phyloP scores from a whole-genome alignment of 2,888 invertebrate species.

The Neocrepidodera transversa region DNA sequence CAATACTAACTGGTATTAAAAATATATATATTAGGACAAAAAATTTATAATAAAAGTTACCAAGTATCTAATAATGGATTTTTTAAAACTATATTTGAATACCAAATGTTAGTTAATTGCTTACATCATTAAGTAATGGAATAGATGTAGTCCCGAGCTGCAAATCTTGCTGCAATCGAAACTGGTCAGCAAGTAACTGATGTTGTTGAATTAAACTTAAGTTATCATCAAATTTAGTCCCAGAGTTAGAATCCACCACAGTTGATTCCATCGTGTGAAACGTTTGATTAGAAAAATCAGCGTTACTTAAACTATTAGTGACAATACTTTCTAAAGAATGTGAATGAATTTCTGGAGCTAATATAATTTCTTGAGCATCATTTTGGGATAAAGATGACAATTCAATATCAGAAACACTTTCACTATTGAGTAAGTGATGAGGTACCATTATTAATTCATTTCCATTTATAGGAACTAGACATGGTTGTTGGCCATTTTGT shows the following conservation, averaged over 20 bases:
- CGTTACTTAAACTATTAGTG: conserved; percentile 53
- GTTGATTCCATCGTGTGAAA: conserved; percentile 48
- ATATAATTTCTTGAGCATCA: conserved; percentile 54
- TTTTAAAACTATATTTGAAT: too few species aligned
- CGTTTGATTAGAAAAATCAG: conserved; percentile 55
- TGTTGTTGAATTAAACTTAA: conserved; percentile 52
- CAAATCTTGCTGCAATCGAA: conserved; percentile 45
- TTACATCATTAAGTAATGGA: conserved; percentile 34
- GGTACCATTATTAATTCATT: conserved; percentile 53
- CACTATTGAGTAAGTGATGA: conserved; percentile 50
- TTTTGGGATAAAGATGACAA: conserved; percentile 51
- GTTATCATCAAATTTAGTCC: conserved; percentile 49
- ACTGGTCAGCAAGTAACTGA: conserved; percentile 50
- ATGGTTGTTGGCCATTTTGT: conserved; percentile 32
- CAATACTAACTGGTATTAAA: too few species aligned
- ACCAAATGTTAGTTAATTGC: too few species aligned
- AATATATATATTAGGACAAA: too few species aligned
- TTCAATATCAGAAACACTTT: conserved; percentile 53
- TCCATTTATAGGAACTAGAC: conserved; percentile 41
- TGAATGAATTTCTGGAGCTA: conserved; percentile 50
- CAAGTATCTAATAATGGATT: too few species aligned
- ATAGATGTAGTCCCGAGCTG: conserved; percentile 35
- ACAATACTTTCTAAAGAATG: conserved; percentile 55
- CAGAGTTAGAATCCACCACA: conserved; percentile 46
- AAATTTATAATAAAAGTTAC: too few species aligned